Evolutionary conservation across 1,140 invertebrate genomes (phyloP).

Genomic region (Ooceraea biroi): DNA sequence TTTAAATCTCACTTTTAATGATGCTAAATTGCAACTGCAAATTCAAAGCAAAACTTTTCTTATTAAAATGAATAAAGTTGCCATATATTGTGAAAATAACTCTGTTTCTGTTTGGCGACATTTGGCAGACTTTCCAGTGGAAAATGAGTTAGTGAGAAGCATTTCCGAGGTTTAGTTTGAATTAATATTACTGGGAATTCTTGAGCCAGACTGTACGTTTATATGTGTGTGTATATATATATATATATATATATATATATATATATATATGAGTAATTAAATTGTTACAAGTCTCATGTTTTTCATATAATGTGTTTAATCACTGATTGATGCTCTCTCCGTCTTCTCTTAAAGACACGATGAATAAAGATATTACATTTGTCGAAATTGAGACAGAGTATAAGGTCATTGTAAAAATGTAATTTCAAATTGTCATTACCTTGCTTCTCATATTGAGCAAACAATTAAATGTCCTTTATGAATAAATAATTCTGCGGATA

Average conservation of each 20-base stretch:
- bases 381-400: not conserved
- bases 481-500: slow-evolving; percentile 30
- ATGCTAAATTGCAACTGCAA: not conserved
- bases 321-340: not conserved
- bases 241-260: slow-evolving; percentile 1
- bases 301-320: not conserved
- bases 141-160: slow-evolving; percentile 24
- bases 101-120: not conserved
- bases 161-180: not conserved
- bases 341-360: not conserved
- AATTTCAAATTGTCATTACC: slow-evolving; percentile 19
- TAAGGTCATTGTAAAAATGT: slow-evolving; percentile 26
- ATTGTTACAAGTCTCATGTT: not conserved
- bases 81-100: not conserved
- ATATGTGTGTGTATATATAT: not conserved
- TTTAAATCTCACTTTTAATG: no score
- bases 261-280: slow-evolving; percentile 18
- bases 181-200: slow-evolving; percentile 7
- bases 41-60: not conserved
- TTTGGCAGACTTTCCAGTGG: slow-evolving; percentile 29
- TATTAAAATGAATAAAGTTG: not conserved
- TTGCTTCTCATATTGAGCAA: slow-evolving; percentile 12
- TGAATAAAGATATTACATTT: not conserved
- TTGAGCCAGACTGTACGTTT: not conserved
- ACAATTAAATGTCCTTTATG: slow-evolving; percentile 30